Evolutionary conservation across 2,113 vertebrate species (phyloP), one percentile per base, ranked within the genome.

Genomic region (Pimephales promelas): DNA sequence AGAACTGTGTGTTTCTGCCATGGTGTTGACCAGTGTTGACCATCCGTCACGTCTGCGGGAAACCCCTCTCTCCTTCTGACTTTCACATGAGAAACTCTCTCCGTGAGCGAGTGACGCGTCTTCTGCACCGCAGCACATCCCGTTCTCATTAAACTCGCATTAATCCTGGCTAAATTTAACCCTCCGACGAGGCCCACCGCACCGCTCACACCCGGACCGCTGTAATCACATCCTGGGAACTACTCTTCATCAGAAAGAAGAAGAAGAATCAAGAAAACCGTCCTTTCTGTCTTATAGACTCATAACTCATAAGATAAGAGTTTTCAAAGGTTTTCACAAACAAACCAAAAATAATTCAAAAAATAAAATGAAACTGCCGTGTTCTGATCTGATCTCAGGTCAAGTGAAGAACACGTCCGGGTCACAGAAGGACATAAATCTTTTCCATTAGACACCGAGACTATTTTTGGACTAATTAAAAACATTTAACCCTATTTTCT

Each of bases 111-210:
- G 88, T 76, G 94, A 95, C 22, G 95, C 96, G 86, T 82, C 81
- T 89, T 90, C 92, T 89, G 88, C 91, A 89, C 95, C 95, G 94
- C 94, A 95, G 95, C 95, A 97, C 97, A 97, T 97, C 96, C 96
- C 96, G 97, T 97, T 96, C 97, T 97, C 97, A 97, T 98, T 97
- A 98, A 96, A 95, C 93, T 91, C 96, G 96, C 95, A 97, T 97
- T 95, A 97, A 97, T 97, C 96, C 96, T 93, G 94, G 94, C 97
- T 98, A 97, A 97, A 97, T 97, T 98, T 97, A 97, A 96, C 95
- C 77, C 73, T 43, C 31, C 62, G 18, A 22, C 1, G 31, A 68
- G 64, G 64, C 5, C 28, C 28, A 4, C 14, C 26, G 5, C 59
- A 18, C 28, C 31, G 20, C 64, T 68, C 8, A 10, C 64, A 10